These are phyloP conservation scores for Drosophila formosana DNA, from an alignment of 2,888 invertebrate genomes.

Conservation along the genomic window DNA sequence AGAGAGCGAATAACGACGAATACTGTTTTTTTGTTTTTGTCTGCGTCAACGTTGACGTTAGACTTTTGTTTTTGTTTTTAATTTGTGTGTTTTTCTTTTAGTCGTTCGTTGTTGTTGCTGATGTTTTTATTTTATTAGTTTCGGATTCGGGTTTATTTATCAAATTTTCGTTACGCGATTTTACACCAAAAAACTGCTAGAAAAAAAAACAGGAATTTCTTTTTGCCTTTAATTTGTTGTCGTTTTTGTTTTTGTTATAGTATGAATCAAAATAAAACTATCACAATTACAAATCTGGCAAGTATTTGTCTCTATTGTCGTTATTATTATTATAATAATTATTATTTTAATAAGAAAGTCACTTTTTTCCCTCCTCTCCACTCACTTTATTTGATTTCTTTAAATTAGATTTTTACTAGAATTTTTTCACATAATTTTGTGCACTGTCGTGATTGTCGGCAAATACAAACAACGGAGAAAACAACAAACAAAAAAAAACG, in stretches of 20 bases:
- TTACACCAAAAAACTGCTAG: slow-evolving; percentile 56
- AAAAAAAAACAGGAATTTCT: slow-evolving; percentile 18
- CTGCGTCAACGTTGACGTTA: slow-evolving; percentile 52
- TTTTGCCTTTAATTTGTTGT: slow-evolving; percentile 12
- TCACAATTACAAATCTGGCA: background rate
- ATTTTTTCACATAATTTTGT: slow-evolving; percentile 32
- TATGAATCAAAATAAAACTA: slow-evolving; percentile 9
- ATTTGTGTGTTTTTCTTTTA: slow-evolving; percentile 24
- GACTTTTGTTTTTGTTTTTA: slow-evolving; percentile 38
- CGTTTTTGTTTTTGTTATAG: background rate
- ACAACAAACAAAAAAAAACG: slow-evolving; percentile 23
- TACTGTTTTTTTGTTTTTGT: slow-evolving; percentile 41
- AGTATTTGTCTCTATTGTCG: slow-evolving; percentile 23
- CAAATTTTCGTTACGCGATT: slow-evolving; percentile 51
- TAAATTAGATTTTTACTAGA: too few relatives aligned
- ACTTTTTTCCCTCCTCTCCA: slow-evolving; percentile 2
- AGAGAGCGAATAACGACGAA: slow-evolving; percentile 42
- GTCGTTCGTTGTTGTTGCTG: slow-evolving; percentile 27
- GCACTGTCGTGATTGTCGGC: slow-evolving; percentile 41
- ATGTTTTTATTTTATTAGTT: slow-evolving; percentile 41
- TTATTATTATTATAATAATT: slow-evolving; percentile 17
- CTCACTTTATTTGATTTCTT: too few relatives aligned
- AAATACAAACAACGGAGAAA: slow-evolving; percentile 34
- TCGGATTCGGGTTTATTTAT: slow-evolving; percentile 26
- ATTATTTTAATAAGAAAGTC: slow-evolving; percentile 27